These are phyloP conservation scores for Nephrocerus scutellatus DNA, from an alignment of 2,888 invertebrate species.

Conservation along the genomic window DNA sequence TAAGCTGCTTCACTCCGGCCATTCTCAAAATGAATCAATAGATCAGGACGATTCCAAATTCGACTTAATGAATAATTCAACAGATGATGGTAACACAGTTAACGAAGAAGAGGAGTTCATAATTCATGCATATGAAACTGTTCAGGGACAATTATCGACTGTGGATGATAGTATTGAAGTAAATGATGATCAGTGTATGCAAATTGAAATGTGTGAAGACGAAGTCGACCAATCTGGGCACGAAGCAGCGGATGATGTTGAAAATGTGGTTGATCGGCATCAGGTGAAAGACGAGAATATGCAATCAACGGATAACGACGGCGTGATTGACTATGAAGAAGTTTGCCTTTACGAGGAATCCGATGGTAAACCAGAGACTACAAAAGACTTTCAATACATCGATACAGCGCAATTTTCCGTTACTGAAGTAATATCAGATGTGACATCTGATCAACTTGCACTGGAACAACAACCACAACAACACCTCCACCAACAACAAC, in stretches of 20 bases:
- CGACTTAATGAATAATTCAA: no score
- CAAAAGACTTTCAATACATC: slow-evolving; percentile 34
- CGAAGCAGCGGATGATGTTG: slow-evolving; percentile 31
- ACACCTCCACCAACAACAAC: slow-evolving; percentile 14
- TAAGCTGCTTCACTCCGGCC: no score
- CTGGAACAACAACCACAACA: not conserved
- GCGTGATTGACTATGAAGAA: slow-evolving; percentile 38
- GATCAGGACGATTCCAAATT: no score
- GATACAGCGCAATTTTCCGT: slow-evolving; percentile 39
- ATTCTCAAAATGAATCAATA: no score
- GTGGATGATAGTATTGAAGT: no score
- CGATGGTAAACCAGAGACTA: slow-evolving; percentile 22
- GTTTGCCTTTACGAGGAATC: slow-evolving; percentile 41
- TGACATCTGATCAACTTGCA: slow-evolving; percentile 11
- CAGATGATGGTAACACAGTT: no score
- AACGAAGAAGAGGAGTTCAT: no score
- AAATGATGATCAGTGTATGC: no score
- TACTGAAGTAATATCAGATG: slow-evolving; percentile 24
- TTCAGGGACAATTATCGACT: no score
- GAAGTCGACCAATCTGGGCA: no score
- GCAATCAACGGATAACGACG: slow-evolving; percentile 31
- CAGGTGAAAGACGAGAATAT: slow-evolving; percentile 32
- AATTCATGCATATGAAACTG: no score
- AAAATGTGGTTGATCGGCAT: slow-evolving; percentile 33
- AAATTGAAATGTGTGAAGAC: no score